Evolutionary conservation across 2,113 vertebrate genomes (phyloP), one percentile per base, ranked within the genome.

Genomic region (Variabilichromis moorii): DNA sequence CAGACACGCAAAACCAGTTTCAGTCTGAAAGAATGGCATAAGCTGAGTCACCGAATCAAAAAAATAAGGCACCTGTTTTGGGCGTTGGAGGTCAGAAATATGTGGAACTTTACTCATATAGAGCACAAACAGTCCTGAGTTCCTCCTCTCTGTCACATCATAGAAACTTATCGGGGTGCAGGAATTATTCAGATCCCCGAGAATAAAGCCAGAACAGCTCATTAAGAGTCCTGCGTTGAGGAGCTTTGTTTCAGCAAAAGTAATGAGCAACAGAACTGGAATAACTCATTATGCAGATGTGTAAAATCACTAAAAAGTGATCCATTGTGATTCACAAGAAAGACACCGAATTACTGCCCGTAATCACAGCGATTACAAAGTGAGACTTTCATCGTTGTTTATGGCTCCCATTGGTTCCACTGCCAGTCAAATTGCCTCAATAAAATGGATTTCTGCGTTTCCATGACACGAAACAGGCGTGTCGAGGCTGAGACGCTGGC

Each of bases 1-100:
- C 28, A 71, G 6, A 80, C 8, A 59, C 63, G 89, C 68, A 86
- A 89, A 94, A 85, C 68, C 55, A 82, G 92, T 94, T 92, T 94
- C n/a, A 14, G 59, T 92, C 19, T 85, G 61, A 89, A 53, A 85
- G 33, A 71, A 66, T 79, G 9, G 68, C 10, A 50, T 42, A 57
- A 21, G 28, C 73, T 90, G 66, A 78, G 76, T 87, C 26, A 5
- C 61, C 83, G 42, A 89, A 68, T 90, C 61, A 92, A 51, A 47
- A 35, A 68, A 80, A 26, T 87, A 40, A 83, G 37, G 57, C 91
- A 93, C 87, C 91, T 93, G 90, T 73, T 47, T 28, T 80, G 91
- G 90, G 91, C 81, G 91, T 91, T 91, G 91, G 53, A 79, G 61
- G 88, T 87, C 73, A 86, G 26, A 87, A 90, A 92, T 91, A 89